These are phyloP conservation scores for Theodoxus fluviatilis DNA, from an alignment of 2,888 invertebrate genomes.

Conservation along the genomic window DNA sequence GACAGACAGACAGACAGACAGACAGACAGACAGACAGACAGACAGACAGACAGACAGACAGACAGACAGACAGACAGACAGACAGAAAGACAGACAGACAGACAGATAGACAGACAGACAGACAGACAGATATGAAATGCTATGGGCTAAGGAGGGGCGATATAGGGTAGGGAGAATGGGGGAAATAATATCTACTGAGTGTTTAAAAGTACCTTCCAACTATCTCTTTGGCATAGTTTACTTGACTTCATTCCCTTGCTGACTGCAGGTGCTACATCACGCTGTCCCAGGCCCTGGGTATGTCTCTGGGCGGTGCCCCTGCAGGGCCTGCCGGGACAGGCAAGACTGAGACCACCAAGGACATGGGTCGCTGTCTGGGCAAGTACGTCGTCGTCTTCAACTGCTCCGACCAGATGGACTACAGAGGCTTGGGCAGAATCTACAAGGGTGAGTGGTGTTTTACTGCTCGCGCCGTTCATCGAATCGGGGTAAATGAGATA, in stretches of 20 bases:
- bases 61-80: not conserved
- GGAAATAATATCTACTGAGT: not conserved
- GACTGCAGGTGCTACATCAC: slow-evolving; percentile 95
- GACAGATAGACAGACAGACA: not conserved
- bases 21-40: not conserved
- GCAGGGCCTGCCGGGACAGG: slow-evolving; percentile 98
- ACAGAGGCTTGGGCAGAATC: slow-evolving; percentile 91
- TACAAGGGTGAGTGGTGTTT: slow-evolving; percentile 84
- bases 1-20: not conserved
- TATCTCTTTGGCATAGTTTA: too few relatives aligned
- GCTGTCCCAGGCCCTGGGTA: slow-evolving; percentile 89
- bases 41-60: not conserved
- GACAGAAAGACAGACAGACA: not conserved
- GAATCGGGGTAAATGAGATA: too few relatives aligned
- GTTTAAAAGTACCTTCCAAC: too few relatives aligned
- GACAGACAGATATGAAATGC: not conserved
- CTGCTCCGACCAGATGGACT: slow-evolving; percentile 99
- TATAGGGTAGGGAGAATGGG: not conserved
- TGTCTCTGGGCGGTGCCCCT: slow-evolving; percentile 92
- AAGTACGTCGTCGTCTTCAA: slow-evolving; percentile 95
- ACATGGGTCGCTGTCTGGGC: slow-evolving; percentile 96
- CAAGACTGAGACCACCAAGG: slow-evolving; percentile 96
- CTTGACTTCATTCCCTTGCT: too few relatives aligned
- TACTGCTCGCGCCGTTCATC: too few relatives aligned
- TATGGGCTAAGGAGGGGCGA: not conserved